These are phyloP conservation scores for Plestiodon gilberti DNA, from an alignment of 2,113 vertebrate genomes.

Conservation along the genomic window DNA sequence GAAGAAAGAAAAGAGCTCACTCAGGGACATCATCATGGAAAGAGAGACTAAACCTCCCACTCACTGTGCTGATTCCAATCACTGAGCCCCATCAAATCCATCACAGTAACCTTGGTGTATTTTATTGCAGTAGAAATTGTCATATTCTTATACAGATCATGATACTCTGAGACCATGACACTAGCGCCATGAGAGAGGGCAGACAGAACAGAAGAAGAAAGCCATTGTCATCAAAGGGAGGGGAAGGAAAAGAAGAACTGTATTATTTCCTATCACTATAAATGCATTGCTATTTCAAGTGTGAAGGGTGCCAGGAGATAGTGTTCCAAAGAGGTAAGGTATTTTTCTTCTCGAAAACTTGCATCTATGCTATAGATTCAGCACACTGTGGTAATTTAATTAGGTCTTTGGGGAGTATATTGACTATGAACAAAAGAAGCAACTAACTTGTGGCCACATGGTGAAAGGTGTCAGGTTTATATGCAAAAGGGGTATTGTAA, in stretches of 20 bases:
- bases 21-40: background rate
- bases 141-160: background rate
- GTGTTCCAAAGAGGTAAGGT: background rate
- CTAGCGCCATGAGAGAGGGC: background rate
- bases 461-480: constrained; percentile 25
- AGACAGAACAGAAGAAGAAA: background rate
- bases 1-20: background rate
- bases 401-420: background rate
- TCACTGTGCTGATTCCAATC: background rate
- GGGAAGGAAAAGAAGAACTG: background rate
- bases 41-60: no score
- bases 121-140: background rate
- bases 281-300: background rate
- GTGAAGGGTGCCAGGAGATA: background rate
- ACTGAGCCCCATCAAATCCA: background rate
- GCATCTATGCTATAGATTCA: constrained; percentile 6
- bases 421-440: constrained; percentile 9
- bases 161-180: no score
- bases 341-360: constrained; percentile 12
- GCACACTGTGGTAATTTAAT: constrained; percentile 19
- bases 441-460: background rate
- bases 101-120: background rate
- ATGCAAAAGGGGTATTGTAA: constrained; percentile 25
- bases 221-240: background rate
- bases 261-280: background rate